Percentiles rank a stretch among this genome's conserved stretches.
These are phyloP conservation scores for Triplophysa bombifrons DNA, from an alignment of 2,797 vertebrate species.

Conservation along the genomic window DNA sequence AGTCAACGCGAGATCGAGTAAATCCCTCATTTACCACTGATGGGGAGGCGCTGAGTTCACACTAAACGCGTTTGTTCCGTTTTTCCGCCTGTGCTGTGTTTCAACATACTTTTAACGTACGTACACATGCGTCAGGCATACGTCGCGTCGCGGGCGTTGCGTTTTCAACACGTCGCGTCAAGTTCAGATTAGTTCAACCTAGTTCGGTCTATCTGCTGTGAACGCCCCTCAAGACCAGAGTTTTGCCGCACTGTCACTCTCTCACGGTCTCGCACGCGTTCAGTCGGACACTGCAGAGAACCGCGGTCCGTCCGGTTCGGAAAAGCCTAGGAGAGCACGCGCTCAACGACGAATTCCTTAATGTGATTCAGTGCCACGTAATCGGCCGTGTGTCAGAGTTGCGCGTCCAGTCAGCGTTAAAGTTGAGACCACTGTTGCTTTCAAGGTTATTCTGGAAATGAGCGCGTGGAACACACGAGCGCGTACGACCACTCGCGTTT, in stretches of 20 bases:
- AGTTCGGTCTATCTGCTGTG: background rate
- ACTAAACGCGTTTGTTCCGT: background rate
- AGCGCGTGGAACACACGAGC: constrained; percentile 14
- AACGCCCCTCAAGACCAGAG: constrained; percentile 50
- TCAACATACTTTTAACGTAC: background rate
- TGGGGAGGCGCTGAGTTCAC: constrained; percentile 53
- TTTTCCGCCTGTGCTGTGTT: no score
- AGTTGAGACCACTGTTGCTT: constrained; percentile 62
- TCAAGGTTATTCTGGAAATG: constrained; percentile 53
- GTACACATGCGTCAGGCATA: constrained; percentile 12
- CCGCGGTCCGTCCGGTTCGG: constrained; percentile 7
- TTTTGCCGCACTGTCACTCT: constrained; percentile 66
- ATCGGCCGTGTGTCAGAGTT: background rate
- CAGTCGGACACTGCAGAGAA: constrained; percentile 58
- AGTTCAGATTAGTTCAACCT: constrained; percentile 23
- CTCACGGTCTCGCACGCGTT: constrained; percentile 44
- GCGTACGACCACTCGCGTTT: background rate
- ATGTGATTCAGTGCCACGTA: constrained; percentile 32
- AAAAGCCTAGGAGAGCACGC: constrained; percentile 4
- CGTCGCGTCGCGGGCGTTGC: constrained; percentile 18
- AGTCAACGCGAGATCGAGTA: background rate
- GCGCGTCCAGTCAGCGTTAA: constrained; percentile 39
- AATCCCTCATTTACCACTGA: constrained; percentile 29
- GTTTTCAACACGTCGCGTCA: constrained; percentile 15
- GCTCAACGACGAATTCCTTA: constrained; percentile 12